These are phyloP conservation scores for Montifringilla adamsi DNA, from an alignment of 2,113 vertebrate species.

Conservation along the genomic window DNA sequence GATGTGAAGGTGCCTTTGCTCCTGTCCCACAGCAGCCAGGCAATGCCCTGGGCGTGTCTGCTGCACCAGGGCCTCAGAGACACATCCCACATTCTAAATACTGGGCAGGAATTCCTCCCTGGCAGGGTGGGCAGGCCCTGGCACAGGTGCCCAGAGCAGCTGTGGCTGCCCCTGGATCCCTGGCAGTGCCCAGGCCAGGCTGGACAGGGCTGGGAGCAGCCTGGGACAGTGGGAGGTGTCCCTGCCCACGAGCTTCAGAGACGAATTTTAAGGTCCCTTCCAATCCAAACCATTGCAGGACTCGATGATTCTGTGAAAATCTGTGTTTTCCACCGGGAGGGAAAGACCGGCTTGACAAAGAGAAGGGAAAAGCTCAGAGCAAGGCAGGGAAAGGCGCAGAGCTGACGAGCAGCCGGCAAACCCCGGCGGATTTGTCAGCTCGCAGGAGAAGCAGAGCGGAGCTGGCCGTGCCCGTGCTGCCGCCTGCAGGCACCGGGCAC, in stretches of 20 bases:
- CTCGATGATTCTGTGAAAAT: background rate
- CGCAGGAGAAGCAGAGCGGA: rapidly evolving
- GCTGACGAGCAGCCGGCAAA: background rate
- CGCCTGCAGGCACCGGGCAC: slow-evolving; percentile 16
- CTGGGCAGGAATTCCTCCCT: background rate
- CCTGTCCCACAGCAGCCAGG: background rate
- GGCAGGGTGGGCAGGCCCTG: background rate
- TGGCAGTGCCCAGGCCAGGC: background rate
- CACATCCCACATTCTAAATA: background rate
- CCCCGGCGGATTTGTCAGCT: rapidly evolving
- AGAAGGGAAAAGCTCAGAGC: background rate
- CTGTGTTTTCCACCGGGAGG: background rate
- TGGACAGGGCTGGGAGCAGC: background rate
- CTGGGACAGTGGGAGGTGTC: background rate
- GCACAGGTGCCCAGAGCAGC: background rate
- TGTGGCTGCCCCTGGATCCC: background rate
- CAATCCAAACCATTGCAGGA: background rate
- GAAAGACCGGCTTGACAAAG: background rate
- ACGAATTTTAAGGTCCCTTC: background rate
- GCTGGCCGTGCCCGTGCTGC: slow-evolving; percentile 18
- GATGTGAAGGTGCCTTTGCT: background rate
- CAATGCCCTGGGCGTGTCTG: background rate
- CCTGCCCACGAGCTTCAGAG: background rate
- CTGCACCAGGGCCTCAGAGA: background rate
- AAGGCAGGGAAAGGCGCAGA: background rate